Percentiles rank a stretch among this genome's conserved stretches.
These are phyloP conservation scores for Danaus plexippus DNA, from an alignment of 1,140 invertebrate genomes.

Conservation along the genomic window DNA sequence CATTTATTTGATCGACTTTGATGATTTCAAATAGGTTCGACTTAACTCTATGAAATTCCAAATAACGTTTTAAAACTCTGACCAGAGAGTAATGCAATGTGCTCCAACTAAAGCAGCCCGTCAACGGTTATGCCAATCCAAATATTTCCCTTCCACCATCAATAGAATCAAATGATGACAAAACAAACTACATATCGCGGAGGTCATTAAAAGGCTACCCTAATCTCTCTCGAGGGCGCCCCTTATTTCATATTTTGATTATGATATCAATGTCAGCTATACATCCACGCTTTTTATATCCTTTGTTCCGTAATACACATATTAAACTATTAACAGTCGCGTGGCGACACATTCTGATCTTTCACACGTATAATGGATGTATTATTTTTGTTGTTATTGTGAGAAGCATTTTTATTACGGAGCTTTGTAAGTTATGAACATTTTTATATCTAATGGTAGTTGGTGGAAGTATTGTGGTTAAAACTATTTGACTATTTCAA, in stretches of 20 bases:
- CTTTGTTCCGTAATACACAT: constrained; percentile 63
- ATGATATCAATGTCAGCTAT: constrained; percentile 65
- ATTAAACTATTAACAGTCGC: constrained; percentile 68
- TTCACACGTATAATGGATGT: constrained; percentile 52
- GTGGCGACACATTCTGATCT: constrained; percentile 58
- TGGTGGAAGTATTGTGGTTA: too few relatives aligned
- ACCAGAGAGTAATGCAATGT: too few relatives aligned
- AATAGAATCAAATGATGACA: constrained; percentile 6
- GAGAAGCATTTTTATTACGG: constrained; percentile 26
- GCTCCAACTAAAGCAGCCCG: too few relatives aligned
- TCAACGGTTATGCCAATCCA: too few relatives aligned
- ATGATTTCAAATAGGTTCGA: too few relatives aligned
- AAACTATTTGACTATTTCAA: too few relatives aligned
- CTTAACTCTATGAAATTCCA: too few relatives aligned
- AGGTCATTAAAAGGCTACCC: constrained; percentile 55
- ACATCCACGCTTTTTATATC: constrained; percentile 48
- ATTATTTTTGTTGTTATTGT: constrained; percentile 45
- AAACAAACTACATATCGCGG: constrained; percentile 45
- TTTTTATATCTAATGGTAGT: not conserved
- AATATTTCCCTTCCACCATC: too few relatives aligned
- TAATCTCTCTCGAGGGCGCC: constrained; percentile 37
- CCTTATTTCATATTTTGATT: constrained; percentile 69
- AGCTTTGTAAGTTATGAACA: constrained; percentile 12
- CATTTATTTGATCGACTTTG: too few relatives aligned
- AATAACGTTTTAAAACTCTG: too few relatives aligned